Conservation (phyloP, 2,797 vertebrate genomes). For the Moxostoma hubbsi region DNA sequence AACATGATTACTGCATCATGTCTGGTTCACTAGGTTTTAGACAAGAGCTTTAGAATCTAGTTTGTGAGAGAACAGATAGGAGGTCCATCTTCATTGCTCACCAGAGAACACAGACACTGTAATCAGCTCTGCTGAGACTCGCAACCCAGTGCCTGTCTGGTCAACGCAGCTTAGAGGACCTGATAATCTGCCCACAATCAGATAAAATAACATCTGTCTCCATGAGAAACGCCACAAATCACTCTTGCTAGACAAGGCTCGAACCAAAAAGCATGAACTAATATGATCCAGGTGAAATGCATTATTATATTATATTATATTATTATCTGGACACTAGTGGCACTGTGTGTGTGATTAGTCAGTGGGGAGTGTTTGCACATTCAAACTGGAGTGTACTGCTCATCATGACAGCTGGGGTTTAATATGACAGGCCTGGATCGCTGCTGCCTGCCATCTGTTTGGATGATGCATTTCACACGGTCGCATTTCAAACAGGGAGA, state of each 20-base stretch:
- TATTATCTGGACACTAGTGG: neutral
- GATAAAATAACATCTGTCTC: neutral
- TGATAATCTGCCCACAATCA: constrained; percentile 4
- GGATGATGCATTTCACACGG: constrained; percentile 43
- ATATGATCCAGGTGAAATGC: neutral
- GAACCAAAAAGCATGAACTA: constrained; percentile 16
- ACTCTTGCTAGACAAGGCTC: neutral
- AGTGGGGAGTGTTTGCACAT: constrained; percentile 20
- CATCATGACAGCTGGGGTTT: constrained; percentile 49
- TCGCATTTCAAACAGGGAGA: constrained; percentile 21
- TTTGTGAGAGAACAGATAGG: neutral
- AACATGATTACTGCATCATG: no score
- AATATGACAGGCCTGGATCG: constrained; percentile 41
- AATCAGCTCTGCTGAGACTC: constrained; percentile 27
- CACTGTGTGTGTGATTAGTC: constrained; percentile 22
- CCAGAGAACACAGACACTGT: constrained; percentile 25
- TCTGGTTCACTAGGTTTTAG: no score
- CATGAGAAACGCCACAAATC: neutral
- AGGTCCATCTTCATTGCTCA: neutral
- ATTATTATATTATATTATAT: constrained; percentile 2
- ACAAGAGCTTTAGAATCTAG: neutral
- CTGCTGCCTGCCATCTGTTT: constrained; percentile 38
- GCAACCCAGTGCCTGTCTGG: neutral
- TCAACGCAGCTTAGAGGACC: neutral
- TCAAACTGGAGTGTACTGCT: constrained; percentile 29